Evolutionary conservation across 2,888 invertebrate genomes (phyloP), one percentile per base, ranked within the genome.

Genomic region (Synanthedon vespiformis): DNA sequence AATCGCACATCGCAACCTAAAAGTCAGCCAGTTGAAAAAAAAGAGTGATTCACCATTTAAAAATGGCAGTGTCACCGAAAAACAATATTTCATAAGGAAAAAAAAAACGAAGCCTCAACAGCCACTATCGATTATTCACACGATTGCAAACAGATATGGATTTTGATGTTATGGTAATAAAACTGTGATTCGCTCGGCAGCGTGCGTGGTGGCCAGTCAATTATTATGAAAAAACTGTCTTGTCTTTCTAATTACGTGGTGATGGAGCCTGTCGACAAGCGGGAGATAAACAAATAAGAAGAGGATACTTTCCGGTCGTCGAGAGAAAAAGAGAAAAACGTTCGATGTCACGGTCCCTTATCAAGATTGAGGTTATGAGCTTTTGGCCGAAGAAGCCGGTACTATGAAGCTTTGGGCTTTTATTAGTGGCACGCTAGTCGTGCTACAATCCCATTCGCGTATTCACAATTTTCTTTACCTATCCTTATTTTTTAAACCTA

Each of bases 211-310:
- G 44, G 2, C 12, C 70, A 68, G 69, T 77, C 79, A 79, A 82
- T 83, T 82, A 83, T 76, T 75, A 74, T 72, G 74, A 77, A 80
- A 79, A 80, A 74, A 62, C 66, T 70, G 69, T 68, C 78, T 74
- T 79, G 82, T 82, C 77, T 77, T 71, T 74, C 79, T 82, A 82
- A 84, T 84, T 81, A 81, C 73, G 68, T 74, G 68, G 74, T 71
- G 80, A 81, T 74, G 80, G 71, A 65, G 70, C 18, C 76, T 75
- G 80, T 77, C 77, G 77, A 78, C 81, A 76, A 70, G 67, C 67
- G 57, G 47, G 72, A 83, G 84, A 85, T 84, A 84, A 85, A 83
- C 80, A 80, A 82, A 82, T 80, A 78, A 80, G 78, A 65, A 64
- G 66, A 79, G 65, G 80, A 80, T 72, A 74, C 74, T 77, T 78